Conservation (phyloP, 1,140 invertebrate genomes). For the Batillaria attramentaria region DNA sequence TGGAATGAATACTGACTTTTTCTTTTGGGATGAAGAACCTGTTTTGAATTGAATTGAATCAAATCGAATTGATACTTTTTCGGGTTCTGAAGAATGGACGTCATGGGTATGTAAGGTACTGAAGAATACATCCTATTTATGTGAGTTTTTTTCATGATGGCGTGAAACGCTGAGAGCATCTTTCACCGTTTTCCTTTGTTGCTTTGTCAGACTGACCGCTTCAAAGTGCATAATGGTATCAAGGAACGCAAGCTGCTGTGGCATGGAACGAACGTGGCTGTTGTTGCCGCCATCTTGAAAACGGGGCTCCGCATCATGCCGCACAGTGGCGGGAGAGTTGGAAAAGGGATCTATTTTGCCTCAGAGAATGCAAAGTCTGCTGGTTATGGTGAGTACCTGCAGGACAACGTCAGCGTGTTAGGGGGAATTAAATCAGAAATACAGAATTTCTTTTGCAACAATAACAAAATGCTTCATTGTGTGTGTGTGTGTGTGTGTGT, state of each 20-base stretch:
- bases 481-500: slow-evolving; percentile 5
- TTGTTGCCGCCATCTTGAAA: slow-evolving; percentile 74
- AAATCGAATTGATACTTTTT: too few relatives aligned
- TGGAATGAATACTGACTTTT: too few relatives aligned
- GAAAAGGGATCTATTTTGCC: slow-evolving; percentile 74
- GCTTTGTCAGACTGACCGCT: slow-evolving; percentile 52
- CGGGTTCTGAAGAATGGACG: too few relatives aligned
- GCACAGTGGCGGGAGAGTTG: slow-evolving; percentile 73
- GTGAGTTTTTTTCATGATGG: not conserved
- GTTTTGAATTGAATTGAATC: not conserved
- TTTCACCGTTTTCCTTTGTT: not conserved
- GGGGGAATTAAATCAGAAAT: too few relatives aligned
- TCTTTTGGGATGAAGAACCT: not conserved
- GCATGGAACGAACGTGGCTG: slow-evolving; percentile 75
- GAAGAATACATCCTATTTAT: not conserved
- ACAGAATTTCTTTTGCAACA: not conserved
- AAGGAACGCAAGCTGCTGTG: slow-evolving; percentile 72
- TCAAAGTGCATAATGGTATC: slow-evolving; percentile 64
- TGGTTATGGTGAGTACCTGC: slow-evolving; percentile 65
- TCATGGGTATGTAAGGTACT: too few relatives aligned
- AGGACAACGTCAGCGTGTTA: not conserved
- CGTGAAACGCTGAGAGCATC: not conserved
- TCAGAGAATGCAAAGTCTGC: slow-evolving; percentile 72
- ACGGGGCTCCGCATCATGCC: slow-evolving; percentile 74
- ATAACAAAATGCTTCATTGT: not conserved